phyloP scores from a whole-genome alignment of 2,113 vertebrate species.

The Pelusios castaneus region DNA sequence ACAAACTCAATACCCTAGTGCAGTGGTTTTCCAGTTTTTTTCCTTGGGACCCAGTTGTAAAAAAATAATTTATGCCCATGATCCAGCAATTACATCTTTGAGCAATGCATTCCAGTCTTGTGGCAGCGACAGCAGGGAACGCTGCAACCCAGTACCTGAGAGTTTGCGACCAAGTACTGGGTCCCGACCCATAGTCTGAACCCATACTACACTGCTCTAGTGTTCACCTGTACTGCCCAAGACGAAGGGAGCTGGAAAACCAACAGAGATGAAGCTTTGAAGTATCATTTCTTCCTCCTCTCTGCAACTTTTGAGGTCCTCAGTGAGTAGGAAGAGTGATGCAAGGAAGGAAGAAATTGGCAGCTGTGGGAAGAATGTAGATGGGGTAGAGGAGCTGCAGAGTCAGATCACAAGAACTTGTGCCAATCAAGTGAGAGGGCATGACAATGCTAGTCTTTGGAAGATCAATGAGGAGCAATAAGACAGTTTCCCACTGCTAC shows the following conservation, averaged over 20 bases:
- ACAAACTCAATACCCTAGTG: slow-evolving; percentile 36
- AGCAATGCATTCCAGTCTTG: too few species aligned
- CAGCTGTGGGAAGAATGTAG: slow-evolving; percentile 68
- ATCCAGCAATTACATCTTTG: too few species aligned
- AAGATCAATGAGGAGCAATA: neutral
- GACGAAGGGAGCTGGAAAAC: slow-evolving; percentile 67
- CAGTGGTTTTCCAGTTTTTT: too few species aligned
- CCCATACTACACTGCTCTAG: slow-evolving; percentile 65
- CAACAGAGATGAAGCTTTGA: slow-evolving; percentile 66
- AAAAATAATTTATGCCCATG: too few species aligned
- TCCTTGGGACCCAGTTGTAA: too few species aligned
- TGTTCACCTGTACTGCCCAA: slow-evolving; percentile 68
- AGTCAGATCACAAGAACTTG: slow-evolving; percentile 35
- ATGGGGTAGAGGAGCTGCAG: slow-evolving; percentile 64
- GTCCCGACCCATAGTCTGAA: too few species aligned
- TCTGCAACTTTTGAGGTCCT: slow-evolving; percentile 56
- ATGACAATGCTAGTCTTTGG: slow-evolving; percentile 38
- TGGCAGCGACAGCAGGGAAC: too few species aligned
- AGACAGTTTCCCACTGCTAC: slow-evolving; percentile 18
- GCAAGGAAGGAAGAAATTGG: slow-evolving; percentile 69
- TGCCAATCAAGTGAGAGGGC: slow-evolving; percentile 51
- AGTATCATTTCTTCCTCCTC: slow-evolving; percentile 62
- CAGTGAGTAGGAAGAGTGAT: slow-evolving; percentile 66
- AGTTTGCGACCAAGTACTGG: too few species aligned
- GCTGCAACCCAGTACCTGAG: too few species aligned